Conservation (phyloP, 1,140 invertebrate genomes). For the Heliconius congener region DNA sequence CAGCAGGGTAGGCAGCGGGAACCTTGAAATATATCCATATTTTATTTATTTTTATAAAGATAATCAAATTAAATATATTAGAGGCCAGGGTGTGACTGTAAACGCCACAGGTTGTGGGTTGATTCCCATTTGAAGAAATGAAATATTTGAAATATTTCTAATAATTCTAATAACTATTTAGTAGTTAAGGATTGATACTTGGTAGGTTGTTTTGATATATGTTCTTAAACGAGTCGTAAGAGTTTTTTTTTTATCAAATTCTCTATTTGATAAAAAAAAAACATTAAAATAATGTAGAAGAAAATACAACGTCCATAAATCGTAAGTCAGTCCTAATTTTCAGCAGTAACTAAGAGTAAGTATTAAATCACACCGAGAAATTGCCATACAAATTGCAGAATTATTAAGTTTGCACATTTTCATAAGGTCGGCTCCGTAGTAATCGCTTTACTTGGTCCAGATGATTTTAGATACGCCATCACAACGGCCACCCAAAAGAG, state of each 20-base stretch:
- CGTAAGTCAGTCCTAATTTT: constrained; percentile 29
- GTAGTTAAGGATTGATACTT: neutral
- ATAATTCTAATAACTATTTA: too few relatives aligned
- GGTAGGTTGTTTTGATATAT: neutral
- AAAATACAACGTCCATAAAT: constrained; percentile 26
- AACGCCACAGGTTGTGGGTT: too few relatives aligned
- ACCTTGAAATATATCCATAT: too few relatives aligned
- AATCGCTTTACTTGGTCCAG: constrained; percentile 76
- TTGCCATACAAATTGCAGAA: constrained; percentile 59
- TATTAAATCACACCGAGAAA: constrained; percentile 42
- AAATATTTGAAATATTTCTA: too few relatives aligned
- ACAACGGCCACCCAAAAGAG: constrained; percentile 67
- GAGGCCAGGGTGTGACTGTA: too few relatives aligned
- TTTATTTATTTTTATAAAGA: too few relatives aligned
- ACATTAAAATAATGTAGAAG: neutral
- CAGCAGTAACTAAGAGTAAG: constrained; percentile 36
- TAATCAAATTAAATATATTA: too few relatives aligned
- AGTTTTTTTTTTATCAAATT: too few relatives aligned
- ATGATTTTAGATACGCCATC: constrained; percentile 74
- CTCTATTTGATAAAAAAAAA: neutral
- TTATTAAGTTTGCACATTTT: constrained; percentile 73
- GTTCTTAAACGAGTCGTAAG: neutral
- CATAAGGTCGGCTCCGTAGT: constrained; percentile 65
- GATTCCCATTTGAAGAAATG: too few relatives aligned
- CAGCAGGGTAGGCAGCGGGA: too few relatives aligned